Base-by-base conservation (phyloP, 2,797 vertebrate genomes). In the Poecilia gillii region DNA sequence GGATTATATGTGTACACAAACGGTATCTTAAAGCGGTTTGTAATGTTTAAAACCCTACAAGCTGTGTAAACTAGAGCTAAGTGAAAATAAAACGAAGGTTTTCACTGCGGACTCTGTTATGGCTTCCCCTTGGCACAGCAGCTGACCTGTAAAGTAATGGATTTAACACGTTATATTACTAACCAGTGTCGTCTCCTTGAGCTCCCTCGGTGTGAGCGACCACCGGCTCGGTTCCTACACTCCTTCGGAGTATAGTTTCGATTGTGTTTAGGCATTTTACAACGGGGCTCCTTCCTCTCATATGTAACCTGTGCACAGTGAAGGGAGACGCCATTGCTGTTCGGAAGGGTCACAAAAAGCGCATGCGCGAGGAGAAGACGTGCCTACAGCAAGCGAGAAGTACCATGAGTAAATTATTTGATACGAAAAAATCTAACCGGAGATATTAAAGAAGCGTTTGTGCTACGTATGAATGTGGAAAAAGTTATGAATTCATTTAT, bases 321-420 rank as follows among this genome's bases (percentile, higher is more conserved):
- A 91, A 33, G 95, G 93, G 91, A 88, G 95, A 85, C 93, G 96
- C 96, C 96, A 96, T 96, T 84, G 78, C 14, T 91, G 75, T 25
- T 12, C 11, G 4, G 8, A 46, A 9, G 6, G 2, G 7, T 1
- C 0, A 0, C 0, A 0, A 23, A 70, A 0, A 0, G 85, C 95
- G 93, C 95, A 90, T 94, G 96, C 92, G 92, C 74, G 36, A 25
- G 14, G 0, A 0, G 1, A 0, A 1, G 0, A 1, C 46, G 0
- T 3, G 0, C n/a, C 74, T 94, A 96, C 91, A 92, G 95, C 76
- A 85, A 75, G 47, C 0, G 71, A 66, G 71, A 89, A 6, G 0
- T 0, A n/a, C 13, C 80, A 80, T 1, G 64, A 1, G 11, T 28
- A 6, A 57, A 0, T 12, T 3, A 8, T 39, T 25, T 36, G 2